Conservation (phyloP, 92 coral and sea anemone species). For the Epizoanthus rinbou region DNA sequence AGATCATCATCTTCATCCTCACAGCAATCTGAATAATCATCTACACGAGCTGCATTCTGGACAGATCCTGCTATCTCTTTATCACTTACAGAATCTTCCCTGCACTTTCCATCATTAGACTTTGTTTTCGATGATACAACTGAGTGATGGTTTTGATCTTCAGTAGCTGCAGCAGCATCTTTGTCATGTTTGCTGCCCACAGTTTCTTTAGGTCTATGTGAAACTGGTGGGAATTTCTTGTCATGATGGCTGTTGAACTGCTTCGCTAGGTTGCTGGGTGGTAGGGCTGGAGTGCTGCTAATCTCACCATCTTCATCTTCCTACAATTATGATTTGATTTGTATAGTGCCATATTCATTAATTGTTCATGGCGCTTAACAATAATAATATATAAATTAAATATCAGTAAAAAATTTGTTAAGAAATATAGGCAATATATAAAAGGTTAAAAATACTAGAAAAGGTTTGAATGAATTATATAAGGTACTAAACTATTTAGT, state of each 20-base stretch:
- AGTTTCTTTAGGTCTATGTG: background rate
- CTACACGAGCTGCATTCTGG: background rate
- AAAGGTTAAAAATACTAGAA: too few species aligned
- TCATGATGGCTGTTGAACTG: conserved; percentile 17
- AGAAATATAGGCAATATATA: too few species aligned
- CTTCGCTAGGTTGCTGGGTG: conserved; percentile 87
- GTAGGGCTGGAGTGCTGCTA: conserved; percentile 94
- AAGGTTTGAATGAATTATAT: too few species aligned
- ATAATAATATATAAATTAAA: too few species aligned
- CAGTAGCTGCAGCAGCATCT: background rate
- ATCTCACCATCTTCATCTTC: conserved; percentile 85
- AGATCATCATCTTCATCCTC: background rate
- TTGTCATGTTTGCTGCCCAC: background rate
- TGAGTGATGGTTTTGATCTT: background rate
- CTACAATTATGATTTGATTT: too few species aligned
- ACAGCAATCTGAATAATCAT: background rate
- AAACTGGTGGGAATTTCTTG: background rate
- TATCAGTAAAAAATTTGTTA: too few species aligned
- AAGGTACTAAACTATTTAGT: too few species aligned
- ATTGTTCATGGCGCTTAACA: too few species aligned
- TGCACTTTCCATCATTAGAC: background rate
- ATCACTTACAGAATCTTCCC: background rate
- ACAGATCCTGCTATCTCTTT: background rate
- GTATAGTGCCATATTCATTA: too few species aligned
- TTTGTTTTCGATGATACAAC: background rate